These are phyloP conservation scores for Zygothrica quintamaculata DNA, from an alignment of 2,888 invertebrate genomes.

Conservation along the genomic window DNA sequence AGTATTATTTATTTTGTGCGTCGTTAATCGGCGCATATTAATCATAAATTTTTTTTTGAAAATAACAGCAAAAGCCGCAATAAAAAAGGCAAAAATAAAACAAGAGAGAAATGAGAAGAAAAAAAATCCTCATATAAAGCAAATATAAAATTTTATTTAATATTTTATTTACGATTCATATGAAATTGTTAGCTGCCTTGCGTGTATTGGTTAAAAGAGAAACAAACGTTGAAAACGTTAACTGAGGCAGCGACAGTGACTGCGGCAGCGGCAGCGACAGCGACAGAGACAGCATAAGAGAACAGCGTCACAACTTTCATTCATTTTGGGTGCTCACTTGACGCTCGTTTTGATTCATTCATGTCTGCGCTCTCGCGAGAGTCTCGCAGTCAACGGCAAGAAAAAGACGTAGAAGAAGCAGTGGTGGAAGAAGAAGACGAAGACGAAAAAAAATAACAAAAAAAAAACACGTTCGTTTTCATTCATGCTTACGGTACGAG, in stretches of 20 bases:
- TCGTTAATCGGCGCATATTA: constrained; percentile 74
- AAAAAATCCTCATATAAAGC: constrained; percentile 42
- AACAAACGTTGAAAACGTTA: constrained; percentile 23
- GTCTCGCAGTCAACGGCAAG: constrained; percentile 12
- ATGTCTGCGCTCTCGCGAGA: constrained; percentile 43
- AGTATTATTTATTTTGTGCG: constrained; percentile 30
- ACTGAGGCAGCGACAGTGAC: constrained; percentile 11
- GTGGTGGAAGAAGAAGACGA: constrained; percentile 12
- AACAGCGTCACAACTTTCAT: constrained; percentile 68
- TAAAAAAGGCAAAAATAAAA: constrained; percentile 24
- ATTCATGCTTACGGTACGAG: constrained; percentile 74
- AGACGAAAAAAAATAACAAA: constrained; percentile 20
- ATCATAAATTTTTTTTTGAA: constrained; percentile 66
- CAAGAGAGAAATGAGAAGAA: constrained; percentile 40
- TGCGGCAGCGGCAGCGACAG: constrained; percentile 19
- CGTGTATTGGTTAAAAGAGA: constrained; percentile 41
- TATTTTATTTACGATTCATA: constrained; percentile 47
- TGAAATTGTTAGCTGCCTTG: constrained; percentile 27
- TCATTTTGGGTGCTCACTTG: constrained; percentile 62
- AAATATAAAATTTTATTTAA: constrained; percentile 66
- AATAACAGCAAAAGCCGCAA: constrained; percentile 49
- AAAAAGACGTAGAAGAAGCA: constrained; percentile 4
- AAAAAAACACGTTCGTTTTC: constrained; percentile 78
- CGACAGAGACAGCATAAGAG: constrained; percentile 11
- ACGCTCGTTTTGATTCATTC: constrained; percentile 65